Evolutionary conservation across 2,113 vertebrate genomes (phyloP).

Genomic region (Microcebus tavaratra): DNA sequence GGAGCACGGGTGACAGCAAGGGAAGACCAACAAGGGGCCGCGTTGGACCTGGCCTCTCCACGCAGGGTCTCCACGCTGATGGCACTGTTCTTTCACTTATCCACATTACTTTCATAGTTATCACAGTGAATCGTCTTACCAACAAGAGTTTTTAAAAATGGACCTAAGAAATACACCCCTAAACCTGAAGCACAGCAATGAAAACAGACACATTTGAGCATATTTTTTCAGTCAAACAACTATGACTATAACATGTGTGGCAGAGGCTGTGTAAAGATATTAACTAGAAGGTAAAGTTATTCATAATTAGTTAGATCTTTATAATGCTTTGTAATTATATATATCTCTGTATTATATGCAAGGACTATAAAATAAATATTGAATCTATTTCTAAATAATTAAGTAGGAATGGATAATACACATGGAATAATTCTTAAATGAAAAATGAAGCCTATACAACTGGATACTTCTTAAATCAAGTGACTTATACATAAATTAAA

Average conservation of each 20-base stretch:
- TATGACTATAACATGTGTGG: background rate
- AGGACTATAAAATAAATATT: background rate
- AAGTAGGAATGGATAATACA: background rate
- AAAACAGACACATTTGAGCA: background rate
- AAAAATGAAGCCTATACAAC: background rate
- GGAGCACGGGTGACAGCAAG: rapidly evolving
- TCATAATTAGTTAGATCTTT: background rate
- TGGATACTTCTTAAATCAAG: background rate
- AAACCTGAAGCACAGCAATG: background rate
- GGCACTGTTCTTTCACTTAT: rapidly evolving
- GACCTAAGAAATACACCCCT: background rate
- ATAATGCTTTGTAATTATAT: background rate
- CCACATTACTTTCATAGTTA: background rate
- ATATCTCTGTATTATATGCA: rapidly evolving
- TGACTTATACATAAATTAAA: background rate
- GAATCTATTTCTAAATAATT: background rate
- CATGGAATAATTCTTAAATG: background rate
- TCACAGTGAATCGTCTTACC: background rate
- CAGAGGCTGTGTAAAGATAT: background rate
- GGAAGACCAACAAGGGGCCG: rapidly evolving
- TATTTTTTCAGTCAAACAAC: background rate
- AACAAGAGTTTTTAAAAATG: background rate
- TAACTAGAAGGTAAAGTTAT: background rate
- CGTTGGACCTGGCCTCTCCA: too few relatives aligned
- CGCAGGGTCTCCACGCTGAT: rapidly evolving